Conservation (phyloP, 2,113 vertebrate species). For the Patagioenas fasciata region DNA sequence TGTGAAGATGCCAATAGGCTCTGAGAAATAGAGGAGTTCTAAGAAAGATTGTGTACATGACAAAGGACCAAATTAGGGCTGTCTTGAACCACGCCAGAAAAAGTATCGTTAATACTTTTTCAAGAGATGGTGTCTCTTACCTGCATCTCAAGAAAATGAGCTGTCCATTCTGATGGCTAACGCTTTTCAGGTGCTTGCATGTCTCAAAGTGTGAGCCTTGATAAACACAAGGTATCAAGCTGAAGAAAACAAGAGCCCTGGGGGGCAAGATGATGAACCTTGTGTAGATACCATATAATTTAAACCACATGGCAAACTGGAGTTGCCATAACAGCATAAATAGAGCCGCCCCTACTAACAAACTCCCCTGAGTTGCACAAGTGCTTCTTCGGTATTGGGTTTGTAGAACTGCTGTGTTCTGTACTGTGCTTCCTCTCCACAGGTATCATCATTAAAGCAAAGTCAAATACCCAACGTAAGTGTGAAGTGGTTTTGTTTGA, state of each 20-base stretch:
- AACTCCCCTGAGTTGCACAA: not conserved
- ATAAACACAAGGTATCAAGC: not conserved
- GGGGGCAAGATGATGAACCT: not conserved
- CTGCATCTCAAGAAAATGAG: not conserved
- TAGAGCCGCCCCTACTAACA: not conserved
- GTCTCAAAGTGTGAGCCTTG: not conserved
- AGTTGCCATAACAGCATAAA: not conserved
- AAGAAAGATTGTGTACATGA: not conserved
- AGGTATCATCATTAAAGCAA: not conserved
- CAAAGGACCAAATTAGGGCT: not conserved
- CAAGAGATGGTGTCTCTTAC: not conserved
- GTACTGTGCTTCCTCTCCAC: not conserved
- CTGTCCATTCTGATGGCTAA: not conserved
- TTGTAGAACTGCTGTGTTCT: accelerated
- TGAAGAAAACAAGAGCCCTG: not conserved
- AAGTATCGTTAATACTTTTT: not conserved
- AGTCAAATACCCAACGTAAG: not conserved
- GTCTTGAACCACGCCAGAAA: not conserved
- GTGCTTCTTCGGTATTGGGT: not conserved
- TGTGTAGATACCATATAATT: not conserved
- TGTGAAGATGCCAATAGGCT: not conserved
- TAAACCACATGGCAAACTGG: not conserved
- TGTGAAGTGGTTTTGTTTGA: not conserved
- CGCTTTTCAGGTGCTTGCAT: not conserved
- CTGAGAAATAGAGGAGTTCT: not conserved